Conservation (phyloP, 2,888 invertebrate species). For the Yponomeuta sedellus region DNA sequence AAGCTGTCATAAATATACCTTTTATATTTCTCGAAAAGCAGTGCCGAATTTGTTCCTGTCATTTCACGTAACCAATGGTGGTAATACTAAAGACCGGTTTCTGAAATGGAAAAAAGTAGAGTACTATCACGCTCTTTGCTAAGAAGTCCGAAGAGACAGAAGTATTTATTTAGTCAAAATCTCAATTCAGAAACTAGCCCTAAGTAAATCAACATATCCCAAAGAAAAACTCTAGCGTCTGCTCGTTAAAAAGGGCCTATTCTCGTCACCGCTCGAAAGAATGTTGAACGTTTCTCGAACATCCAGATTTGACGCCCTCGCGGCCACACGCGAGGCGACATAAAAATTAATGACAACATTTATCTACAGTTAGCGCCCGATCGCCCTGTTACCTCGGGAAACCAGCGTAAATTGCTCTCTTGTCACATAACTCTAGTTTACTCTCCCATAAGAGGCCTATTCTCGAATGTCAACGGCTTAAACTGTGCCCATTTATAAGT, state of each 20-base stretch:
- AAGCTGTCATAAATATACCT: neutral
- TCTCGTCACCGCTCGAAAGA: conserved; percentile 29
- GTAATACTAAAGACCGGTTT: too few relatives aligned
- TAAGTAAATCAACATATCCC: too few relatives aligned
- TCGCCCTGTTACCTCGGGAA: neutral
- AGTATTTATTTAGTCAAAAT: too few relatives aligned
- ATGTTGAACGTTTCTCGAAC: conserved; percentile 17
- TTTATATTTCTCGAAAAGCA: neutral
- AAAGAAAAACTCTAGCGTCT: neutral
- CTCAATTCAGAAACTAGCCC: too few relatives aligned
- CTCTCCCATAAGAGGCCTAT: neutral
- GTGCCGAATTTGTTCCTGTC: neutral
- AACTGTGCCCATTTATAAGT: neutral
- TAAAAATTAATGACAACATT: conserved; percentile 60
- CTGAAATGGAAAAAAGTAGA: too few relatives aligned
- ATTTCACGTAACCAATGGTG: neutral
- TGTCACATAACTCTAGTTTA: conserved; percentile 11
- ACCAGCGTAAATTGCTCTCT: conserved; percentile 3
- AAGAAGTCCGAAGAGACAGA: too few relatives aligned
- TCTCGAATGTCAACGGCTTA: neutral
- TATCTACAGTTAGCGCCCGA: conserved; percentile 41
- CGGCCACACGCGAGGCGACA: conserved; percentile 54
- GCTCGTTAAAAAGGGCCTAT: neutral
- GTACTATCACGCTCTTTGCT: too few relatives aligned
- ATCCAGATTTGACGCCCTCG: conserved; percentile 22